Base-by-base conservation (phyloP, 2,113 vertebrate genomes). In the Irena cyanogastra region DNA sequence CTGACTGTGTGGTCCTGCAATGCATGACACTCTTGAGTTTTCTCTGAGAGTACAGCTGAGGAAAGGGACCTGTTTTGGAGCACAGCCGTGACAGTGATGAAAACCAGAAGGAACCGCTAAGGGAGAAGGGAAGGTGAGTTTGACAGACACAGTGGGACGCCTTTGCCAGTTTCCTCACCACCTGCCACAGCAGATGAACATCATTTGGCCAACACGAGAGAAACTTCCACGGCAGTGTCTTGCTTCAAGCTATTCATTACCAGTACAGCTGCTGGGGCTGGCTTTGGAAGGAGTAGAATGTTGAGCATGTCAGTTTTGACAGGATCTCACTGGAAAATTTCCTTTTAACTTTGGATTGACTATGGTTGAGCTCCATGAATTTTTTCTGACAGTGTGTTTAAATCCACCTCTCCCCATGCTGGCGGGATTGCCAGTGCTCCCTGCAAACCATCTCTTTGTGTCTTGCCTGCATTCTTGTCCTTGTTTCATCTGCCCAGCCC, bases 91-190 rank as follows among this genome's bases (percentile, higher is more conserved):
- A 93, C 64, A 59, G n/a, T 63, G 83, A 93, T n/a, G 61, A 68
- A 60, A 80, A 93, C 31, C 37, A 89, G 91, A 95, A 89, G 50
- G 45, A 53, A 17, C 35, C 22, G 42, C 61, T 75, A 31, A 79
- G 52, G 68, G 66, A 70, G 76, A 92, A 83, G 39, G 53, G n/a
- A 87, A 74, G 28, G 61, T 79, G 45, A 60, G 54, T 82, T 49
- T 92, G 81, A 92, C 77, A 95, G 84, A 54, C n/a, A 54, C 63
- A 35, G 13, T 80, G 63, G 61, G 91, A 88, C 0, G 12, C 16
- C 74, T 83, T 91, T 83, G 50, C 95, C 53, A 71, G 63, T 94
- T 96, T 95, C 82, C 53, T 28, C 84, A 83, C 35, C 10, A n/a
- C 35, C 87, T 96, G 96, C 75, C 95, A 92, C 30, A 78, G 71